phyloP scores from a whole-genome alignment of 2,888 invertebrate species.

The Julus scanicus region DNA sequence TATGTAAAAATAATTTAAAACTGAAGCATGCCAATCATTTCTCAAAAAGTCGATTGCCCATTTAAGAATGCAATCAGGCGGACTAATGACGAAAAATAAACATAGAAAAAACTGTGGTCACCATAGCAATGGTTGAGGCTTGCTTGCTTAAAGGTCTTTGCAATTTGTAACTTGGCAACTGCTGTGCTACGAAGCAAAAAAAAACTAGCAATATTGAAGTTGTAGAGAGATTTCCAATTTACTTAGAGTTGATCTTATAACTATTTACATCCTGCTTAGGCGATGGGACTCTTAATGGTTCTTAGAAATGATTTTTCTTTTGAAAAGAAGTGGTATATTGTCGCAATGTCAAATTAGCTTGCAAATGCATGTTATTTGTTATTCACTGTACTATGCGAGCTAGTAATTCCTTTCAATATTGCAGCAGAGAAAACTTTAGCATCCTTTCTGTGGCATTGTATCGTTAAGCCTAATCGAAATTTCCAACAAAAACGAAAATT shows the following conservation, averaged over 20 bases:
- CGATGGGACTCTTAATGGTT: neutral
- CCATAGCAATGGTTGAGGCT: neutral
- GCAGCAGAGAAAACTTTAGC: too few relatives aligned
- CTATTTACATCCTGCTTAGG: neutral
- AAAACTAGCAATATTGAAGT: neutral
- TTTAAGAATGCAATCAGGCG: neutral
- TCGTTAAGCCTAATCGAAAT: too few relatives aligned
- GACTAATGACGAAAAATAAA: neutral
- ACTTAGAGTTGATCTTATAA: neutral
- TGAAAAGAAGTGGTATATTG: too few relatives aligned
- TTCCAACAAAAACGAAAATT: too few relatives aligned
- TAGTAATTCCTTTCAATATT: too few relatives aligned
- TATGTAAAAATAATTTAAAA: too few relatives aligned
- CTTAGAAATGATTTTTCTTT: too few relatives aligned
- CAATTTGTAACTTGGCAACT: constrained; percentile 17
- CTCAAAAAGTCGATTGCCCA: neutral
- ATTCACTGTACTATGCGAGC: too few relatives aligned
- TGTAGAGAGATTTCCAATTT: neutral
- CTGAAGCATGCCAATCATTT: neutral
- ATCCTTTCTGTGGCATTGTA: too few relatives aligned
- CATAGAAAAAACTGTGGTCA: neutral
- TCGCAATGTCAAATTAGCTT: neutral
- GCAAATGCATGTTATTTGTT: too few relatives aligned
- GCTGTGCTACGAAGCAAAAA: neutral
- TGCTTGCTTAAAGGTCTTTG: neutral